Conservation (phyloP, 2,888 invertebrate species). For the Hirtodrosophila confusa region DNA sequence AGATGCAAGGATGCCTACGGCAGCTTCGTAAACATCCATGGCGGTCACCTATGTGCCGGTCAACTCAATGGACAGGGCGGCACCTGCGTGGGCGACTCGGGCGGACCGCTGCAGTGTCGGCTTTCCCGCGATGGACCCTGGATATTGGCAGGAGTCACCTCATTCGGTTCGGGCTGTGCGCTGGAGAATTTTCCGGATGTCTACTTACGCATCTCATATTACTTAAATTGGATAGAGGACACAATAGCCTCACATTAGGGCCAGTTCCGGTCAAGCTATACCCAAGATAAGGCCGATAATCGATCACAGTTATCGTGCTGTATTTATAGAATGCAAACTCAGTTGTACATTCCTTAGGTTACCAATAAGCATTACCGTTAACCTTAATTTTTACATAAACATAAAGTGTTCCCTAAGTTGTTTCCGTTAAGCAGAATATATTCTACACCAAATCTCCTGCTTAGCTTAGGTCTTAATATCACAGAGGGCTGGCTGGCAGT, state of each 20-base stretch:
- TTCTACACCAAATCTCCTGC: conserved; percentile 63
- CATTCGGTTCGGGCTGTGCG: conserved; percentile 96
- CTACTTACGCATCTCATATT: conserved; percentile 93
- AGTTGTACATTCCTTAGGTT: conserved; percentile 58
- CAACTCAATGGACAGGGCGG: conserved; percentile 94
- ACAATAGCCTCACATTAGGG: conserved; percentile 81
- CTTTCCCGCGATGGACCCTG: conserved; percentile 90
- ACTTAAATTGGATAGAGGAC: conserved; percentile 91
- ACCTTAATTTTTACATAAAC: conserved; percentile 66
- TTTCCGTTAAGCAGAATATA: conserved; percentile 67
- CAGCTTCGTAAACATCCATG: conserved; percentile 87
- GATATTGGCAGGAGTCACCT: conserved; percentile 95
- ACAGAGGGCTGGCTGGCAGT: conserved; percentile 43
- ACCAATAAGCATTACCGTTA: conserved; percentile 46
- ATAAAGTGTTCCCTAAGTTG: conserved; percentile 75
- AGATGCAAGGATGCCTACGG: conserved; percentile 87
- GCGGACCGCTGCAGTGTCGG: conserved; percentile 94
- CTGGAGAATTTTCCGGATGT: conserved; percentile 95
- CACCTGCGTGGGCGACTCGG: conserved; percentile 96
- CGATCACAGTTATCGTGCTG: conserved; percentile 42
- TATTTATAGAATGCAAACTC: conserved; percentile 54
- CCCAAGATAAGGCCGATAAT: conserved; percentile 5
- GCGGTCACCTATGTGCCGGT: conserved; percentile 95
- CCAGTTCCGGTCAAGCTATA: conserved; percentile 1
- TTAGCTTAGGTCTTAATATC: conserved; percentile 59